Evolutionary conservation across 2,888 invertebrate genomes (phyloP).

Genomic region (Autographa pulchrina): DNA sequence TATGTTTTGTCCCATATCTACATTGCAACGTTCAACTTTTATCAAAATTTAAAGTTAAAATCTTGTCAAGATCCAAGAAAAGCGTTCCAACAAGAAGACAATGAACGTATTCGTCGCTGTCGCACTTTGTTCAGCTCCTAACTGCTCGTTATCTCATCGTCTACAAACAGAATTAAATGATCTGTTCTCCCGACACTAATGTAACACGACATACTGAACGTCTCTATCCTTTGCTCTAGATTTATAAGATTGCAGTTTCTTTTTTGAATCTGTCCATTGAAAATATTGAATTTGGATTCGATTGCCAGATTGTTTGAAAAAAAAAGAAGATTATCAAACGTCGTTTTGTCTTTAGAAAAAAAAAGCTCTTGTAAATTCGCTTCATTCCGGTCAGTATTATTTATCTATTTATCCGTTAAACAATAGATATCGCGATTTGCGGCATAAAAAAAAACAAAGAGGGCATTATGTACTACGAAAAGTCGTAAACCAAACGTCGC

Average conservation of each 20-base stretch:
- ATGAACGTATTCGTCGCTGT: conserved; percentile 4
- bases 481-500: conserved; percentile 70
- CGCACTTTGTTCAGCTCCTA: conserved; percentile 3
- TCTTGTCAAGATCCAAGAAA: conserved; percentile 1
- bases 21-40: neutral
- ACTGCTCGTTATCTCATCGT: conserved; percentile 5
- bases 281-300: no score
- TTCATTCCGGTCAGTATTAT: conserved; percentile 15
- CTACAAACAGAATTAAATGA: conserved; percentile 11
- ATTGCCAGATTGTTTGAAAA: neutral
- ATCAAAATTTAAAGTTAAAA: conserved; percentile 4
- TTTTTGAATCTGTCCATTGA: neutral
- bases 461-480: conserved; percentile 62
- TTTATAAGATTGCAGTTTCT: neutral
- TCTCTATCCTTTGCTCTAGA: neutral
- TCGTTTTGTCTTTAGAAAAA: neutral
- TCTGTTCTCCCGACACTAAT: conserved; percentile 16
- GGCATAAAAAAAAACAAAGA: conserved; percentile 41
- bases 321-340: neutral
- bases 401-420: neutral
- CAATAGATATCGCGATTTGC: conserved; percentile 24
- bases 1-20: neutral
- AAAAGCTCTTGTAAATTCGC: neutral
- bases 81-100: neutral
- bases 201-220: neutral